These are phyloP conservation scores for Oppia nitens DNA, from an alignment of 1,140 invertebrate genomes.

Conservation along the genomic window DNA sequence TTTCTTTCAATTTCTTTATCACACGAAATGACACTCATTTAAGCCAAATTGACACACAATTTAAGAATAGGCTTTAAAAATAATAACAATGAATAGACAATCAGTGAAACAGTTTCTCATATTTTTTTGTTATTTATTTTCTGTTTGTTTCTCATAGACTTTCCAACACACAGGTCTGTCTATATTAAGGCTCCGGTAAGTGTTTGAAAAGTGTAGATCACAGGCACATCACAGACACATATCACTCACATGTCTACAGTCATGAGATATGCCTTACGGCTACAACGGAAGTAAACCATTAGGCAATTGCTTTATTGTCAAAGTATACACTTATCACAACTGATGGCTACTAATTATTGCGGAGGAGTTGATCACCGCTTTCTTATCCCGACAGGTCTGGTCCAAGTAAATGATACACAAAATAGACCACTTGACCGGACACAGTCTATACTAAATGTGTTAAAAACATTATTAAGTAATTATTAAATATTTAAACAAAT, in stretches of 20 bases:
- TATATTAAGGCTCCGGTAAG: too few species aligned
- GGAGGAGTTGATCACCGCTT: neutral
- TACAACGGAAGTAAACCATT: neutral
- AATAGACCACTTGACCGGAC: neutral
- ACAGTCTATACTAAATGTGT: too few species aligned
- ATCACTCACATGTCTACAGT: neutral
- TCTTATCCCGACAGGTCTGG: neutral
- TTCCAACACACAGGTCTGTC: neutral
- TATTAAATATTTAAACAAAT: too few species aligned
- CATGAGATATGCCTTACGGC: neutral
- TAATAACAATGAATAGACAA: neutral
- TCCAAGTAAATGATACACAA: neutral
- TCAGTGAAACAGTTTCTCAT: neutral
- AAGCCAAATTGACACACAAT: neutral
- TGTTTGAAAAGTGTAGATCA: too few species aligned
- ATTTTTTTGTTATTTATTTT: neutral
- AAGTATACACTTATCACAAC: neutral
- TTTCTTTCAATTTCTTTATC: too few species aligned
- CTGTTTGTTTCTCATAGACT: neutral
- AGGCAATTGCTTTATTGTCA: neutral
- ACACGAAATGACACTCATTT: too few species aligned
- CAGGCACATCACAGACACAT: too few species aligned
- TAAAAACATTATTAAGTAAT: too few species aligned
- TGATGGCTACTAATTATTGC: neutral
- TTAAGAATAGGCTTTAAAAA: neutral